Conservation (phyloP, 1,140 invertebrate species). For the Tetraneura akinire region DNA sequence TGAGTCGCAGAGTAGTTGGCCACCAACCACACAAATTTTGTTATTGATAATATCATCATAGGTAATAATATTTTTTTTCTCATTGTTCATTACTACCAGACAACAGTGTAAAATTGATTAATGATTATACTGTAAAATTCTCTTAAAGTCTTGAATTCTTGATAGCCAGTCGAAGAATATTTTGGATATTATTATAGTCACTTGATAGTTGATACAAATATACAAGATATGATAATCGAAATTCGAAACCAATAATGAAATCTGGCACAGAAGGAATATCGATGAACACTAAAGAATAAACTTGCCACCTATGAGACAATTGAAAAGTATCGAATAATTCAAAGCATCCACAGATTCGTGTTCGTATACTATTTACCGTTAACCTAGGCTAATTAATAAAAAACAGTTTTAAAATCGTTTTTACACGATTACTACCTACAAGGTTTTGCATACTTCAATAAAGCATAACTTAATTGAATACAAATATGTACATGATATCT, state of each 20-base stretch:
- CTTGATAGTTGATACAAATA: too few relatives aligned
- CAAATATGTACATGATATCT: not conserved
- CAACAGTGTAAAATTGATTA: not conserved
- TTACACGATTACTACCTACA: not conserved
- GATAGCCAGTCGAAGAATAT: not conserved
- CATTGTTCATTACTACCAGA: not conserved
- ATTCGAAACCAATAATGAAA: not conserved
- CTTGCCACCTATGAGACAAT: too few relatives aligned
- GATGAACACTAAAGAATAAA: too few relatives aligned
- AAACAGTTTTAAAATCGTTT: too few relatives aligned
- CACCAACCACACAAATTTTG: not conserved
- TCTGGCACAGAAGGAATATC: not conserved
- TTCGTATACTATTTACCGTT: not conserved
- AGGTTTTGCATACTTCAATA: too few relatives aligned
- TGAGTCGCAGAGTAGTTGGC: too few relatives aligned
- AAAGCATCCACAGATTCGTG: not conserved
- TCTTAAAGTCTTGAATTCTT: not conserved
- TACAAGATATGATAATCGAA: not conserved
- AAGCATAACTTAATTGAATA: too few relatives aligned
- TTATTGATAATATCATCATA: too few relatives aligned
- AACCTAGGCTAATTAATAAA: conserved; percentile 11
- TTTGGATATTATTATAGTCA: too few relatives aligned
- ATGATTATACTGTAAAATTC: not conserved
- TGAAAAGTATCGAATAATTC: too few relatives aligned
- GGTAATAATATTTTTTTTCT: too few relatives aligned